Percentiles rank a stretch among this genome's conserved stretches.
Conservation (phyloP, 2,888 invertebrate species). For the Corbicula japonica region DNA sequence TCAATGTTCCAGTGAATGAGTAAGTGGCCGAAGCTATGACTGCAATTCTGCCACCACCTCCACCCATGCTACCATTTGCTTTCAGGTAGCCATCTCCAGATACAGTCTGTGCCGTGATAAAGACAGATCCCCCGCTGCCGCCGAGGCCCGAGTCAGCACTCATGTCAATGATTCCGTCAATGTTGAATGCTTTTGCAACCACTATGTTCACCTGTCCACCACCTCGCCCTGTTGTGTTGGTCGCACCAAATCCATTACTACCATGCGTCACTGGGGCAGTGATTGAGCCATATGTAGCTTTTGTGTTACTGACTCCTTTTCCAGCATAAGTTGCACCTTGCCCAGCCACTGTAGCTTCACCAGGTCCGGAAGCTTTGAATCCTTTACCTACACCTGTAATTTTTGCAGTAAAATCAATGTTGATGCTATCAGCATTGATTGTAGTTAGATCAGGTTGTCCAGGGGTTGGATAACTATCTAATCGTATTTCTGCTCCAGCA, state of each 20-base stretch:
- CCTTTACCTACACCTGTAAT: constrained; percentile 73
- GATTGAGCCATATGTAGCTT: constrained; percentile 72
- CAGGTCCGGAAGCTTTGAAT: constrained; percentile 64
- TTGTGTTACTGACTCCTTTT: constrained; percentile 57
- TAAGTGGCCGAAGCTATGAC: constrained; percentile 35
- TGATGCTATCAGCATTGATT: constrained; percentile 62
- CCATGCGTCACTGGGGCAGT: constrained; percentile 70
- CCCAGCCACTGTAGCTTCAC: constrained; percentile 49
- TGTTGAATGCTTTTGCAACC: constrained; percentile 36
- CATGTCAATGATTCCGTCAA: constrained; percentile 74
- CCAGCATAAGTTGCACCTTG: constrained; percentile 74
- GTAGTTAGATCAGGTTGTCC: constrained; percentile 64
- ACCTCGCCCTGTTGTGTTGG: constrained; percentile 58
- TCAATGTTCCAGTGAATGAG: constrained; percentile 50
- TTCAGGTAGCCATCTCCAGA: constrained; percentile 68
- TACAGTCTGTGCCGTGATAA: constrained; percentile 54
- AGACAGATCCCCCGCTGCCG: constrained; percentile 76
- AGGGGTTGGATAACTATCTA: constrained; percentile 75
- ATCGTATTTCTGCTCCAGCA: constrained; percentile 65
- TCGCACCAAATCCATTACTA: constrained; percentile 71
- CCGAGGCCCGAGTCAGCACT: constrained; percentile 65
- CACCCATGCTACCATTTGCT: constrained; percentile 68
- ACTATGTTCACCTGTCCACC: constrained; percentile 73
- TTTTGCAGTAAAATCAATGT: constrained; percentile 67
- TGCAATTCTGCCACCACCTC: constrained; percentile 70